Conservation (phyloP, 2,797 vertebrate genomes). For the Neostethus bicornis region DNA sequence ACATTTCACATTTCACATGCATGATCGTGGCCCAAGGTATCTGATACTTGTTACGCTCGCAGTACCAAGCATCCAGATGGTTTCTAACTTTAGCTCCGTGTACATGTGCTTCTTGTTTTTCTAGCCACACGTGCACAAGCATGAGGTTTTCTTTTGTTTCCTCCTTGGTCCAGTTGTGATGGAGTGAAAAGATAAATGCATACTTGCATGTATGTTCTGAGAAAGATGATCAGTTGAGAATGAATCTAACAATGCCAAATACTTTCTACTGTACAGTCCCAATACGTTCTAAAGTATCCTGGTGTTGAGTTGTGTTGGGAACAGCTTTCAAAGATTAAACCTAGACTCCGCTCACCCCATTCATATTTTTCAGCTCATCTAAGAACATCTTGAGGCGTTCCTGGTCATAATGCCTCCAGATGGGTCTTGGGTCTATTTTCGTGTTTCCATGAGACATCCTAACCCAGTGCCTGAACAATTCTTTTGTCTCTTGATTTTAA, state of each 20-base stretch:
- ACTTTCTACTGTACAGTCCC: too few species aligned
- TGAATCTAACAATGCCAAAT: constrained; percentile 25
- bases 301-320: too few species aligned
- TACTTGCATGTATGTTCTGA: constrained; percentile 16
- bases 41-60: constrained; percentile 45
- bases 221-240: constrained; percentile 35
- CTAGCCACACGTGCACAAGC: constrained; percentile 50
- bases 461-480: too few species aligned
- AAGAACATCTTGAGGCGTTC: too few species aligned
- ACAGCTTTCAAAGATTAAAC: too few species aligned
- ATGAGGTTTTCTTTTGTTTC: constrained; percentile 47
- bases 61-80: constrained; percentile 36
- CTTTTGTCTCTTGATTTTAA: too few species aligned
- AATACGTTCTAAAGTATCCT: too few species aligned
- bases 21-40: constrained; percentile 40
- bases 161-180: constrained; percentile 11
- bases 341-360: too few species aligned
- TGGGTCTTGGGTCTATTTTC: too few species aligned
- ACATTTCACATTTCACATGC: constrained; percentile 2
- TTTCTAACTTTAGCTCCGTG: constrained; percentile 63
- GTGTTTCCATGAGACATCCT: too few species aligned
- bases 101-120: constrained; percentile 45
- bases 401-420: too few species aligned
- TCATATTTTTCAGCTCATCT: too few species aligned
- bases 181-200: constrained; percentile 9